Evolutionary conservation across 2,888 invertebrate genomes (phyloP).

Genomic region (Rhodophaea formosa): DNA sequence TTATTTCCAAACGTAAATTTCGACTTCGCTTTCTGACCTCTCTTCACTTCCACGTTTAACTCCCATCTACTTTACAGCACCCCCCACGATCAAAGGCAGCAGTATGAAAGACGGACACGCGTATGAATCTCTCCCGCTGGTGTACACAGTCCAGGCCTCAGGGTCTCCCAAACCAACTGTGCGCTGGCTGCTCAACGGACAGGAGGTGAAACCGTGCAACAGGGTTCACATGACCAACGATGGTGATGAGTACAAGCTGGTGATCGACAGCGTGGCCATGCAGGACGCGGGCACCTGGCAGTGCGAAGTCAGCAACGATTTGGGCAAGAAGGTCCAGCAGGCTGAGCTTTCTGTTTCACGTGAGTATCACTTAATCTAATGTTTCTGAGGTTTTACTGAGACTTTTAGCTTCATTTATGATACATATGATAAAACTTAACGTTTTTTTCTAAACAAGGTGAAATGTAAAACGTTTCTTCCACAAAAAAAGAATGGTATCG

Average conservation of each 20-base stretch:
- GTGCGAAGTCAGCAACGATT: slow-evolving; percentile 89
- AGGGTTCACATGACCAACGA: slow-evolving; percentile 83
- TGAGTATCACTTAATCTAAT: slow-evolving; percentile 63
- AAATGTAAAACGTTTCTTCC: no score
- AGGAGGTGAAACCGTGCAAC: slow-evolving; percentile 84
- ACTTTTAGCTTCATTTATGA: no score
- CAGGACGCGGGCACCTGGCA: slow-evolving; percentile 91
- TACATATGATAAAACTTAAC: no score
- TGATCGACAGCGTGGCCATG: slow-evolving; percentile 85
- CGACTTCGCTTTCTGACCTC: not conserved
- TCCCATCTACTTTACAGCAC: slow-evolving; percentile 68
- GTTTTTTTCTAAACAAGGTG: no score
- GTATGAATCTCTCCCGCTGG: slow-evolving; percentile 90
- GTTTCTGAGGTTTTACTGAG: slow-evolving; percentile 3
- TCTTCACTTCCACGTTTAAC: not conserved
- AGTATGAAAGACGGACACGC: slow-evolving; percentile 87
- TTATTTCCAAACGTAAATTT: no score
- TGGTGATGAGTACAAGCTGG: slow-evolving; percentile 87
- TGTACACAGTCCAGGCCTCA: slow-evolving; percentile 88
- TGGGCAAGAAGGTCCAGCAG: slow-evolving; percentile 88
- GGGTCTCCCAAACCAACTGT: slow-evolving; percentile 89
- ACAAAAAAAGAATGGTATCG: no score
- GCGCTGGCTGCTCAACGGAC: slow-evolving; percentile 89
- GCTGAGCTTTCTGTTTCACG: slow-evolving; percentile 88
- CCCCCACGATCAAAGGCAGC: slow-evolving; percentile 86